Evolutionary conservation across 2,888 invertebrate species (phyloP).

Genomic region (Leucoma salicis): DNA sequence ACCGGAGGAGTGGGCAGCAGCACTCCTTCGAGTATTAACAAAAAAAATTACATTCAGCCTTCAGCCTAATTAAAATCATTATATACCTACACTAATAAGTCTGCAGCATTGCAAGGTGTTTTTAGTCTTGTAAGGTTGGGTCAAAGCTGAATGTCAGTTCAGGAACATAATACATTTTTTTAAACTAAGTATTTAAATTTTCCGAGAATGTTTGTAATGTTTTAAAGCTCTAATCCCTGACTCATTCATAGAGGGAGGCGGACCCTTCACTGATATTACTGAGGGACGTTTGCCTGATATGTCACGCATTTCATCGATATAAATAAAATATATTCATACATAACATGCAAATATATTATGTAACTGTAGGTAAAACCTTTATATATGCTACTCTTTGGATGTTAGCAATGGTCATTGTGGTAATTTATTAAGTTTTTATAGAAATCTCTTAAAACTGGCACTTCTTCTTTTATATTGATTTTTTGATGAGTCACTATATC

Average conservation of each 20-base stretch:
- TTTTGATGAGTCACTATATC: not conserved
- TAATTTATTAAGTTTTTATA: conserved; percentile 9
- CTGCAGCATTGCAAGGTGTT: too few relatives aligned
- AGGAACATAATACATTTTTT: too few relatives aligned
- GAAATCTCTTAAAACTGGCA: conserved; percentile 2
- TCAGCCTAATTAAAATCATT: too few relatives aligned
- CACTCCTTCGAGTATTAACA: too few relatives aligned
- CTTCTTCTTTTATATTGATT: not conserved
- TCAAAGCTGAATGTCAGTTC: too few relatives aligned
- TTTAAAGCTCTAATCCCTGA: conserved; percentile 35
- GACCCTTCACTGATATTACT: conserved; percentile 25
- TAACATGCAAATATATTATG: not conserved
- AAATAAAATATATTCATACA: conserved; percentile 18
- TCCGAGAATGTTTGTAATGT: conserved; percentile 2
- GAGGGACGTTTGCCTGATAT: conserved; percentile 16
- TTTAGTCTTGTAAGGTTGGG: too few relatives aligned
- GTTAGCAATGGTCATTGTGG: conserved; percentile 5
- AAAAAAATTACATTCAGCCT: too few relatives aligned
- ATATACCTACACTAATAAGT: too few relatives aligned
- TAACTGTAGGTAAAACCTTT: not conserved
- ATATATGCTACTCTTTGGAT: conserved; percentile 5
- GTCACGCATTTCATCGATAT: conserved; percentile 15
- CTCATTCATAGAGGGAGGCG: conserved; percentile 37
- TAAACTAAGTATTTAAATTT: not conserved
- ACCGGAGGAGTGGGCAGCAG: too few relatives aligned